Base-by-base conservation (phyloP, 2,797 vertebrate genomes). In the Coracias cyanogaster region DNA sequence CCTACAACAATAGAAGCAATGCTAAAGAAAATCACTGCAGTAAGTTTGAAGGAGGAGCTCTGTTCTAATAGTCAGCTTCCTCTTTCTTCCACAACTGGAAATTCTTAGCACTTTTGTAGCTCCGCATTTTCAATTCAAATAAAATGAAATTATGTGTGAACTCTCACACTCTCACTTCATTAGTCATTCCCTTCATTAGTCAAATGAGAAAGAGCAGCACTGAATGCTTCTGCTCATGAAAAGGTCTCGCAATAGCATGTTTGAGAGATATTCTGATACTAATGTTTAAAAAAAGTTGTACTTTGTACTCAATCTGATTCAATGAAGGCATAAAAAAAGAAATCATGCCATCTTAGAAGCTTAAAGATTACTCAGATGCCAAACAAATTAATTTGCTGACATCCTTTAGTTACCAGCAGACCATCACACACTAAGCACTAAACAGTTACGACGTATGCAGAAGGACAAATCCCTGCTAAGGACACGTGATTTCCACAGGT, bases 381-480 rank as follows among this genome's bases (percentile, higher is more conserved):
- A 58, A 83, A 51, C 3, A 74, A 93, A 69, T 12, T 3, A 5
- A 20, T 26, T 19, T 74, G 52, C 26, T n/a, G 41, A 52, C 3
- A 10, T 57, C 25, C 24, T 62, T 87, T 66, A 82, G n/a, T 57
- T 76, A 72, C 46, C 65, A 81, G 61, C 28, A 73, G 39, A 43
- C 10, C 31, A 21, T 1, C 7, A 2, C 25, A 61, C 46, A 35
- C 2, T 1, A 43, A 85, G 17, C 52, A 57, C 60, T 69, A 6
- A 71, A 24, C 3, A 67, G 6, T 35, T 69, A 28, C 0, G 0
- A 4, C 4, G 9, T 10, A 33, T 0, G 1, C 33, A 28, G 12
- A 78, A 81, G 41, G 7, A 71, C 41, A 82, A 80, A 81, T 31
- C n/a, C 31, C 61, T 71, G 45, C 43, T 70, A 70, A 73, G 39